Evolutionary conservation across 2,113 vertebrate genomes (phyloP), one percentile per base, ranked within the genome.

Genomic region (Pithys albifrons): DNA sequence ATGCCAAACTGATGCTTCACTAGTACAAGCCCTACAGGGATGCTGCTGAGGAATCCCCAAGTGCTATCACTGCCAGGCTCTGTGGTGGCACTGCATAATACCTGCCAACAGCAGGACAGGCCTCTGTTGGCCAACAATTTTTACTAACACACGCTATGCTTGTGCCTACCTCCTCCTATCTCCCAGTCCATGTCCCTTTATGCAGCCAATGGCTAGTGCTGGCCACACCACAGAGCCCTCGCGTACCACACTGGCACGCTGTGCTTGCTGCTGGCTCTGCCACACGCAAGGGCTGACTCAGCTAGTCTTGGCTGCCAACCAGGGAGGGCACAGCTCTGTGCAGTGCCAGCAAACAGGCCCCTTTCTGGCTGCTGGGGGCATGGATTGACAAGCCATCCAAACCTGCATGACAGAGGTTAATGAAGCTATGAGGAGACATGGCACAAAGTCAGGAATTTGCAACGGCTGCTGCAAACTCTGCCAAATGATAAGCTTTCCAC

Each of bases 401-500:
- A 71, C 41, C 51, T 66, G n/a, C 58, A 48, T 9, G 82, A 94
- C 72, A 96, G 94, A 96, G 80, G 90, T 91, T 94, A 94, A 95
- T 90, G 78, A 92, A 94, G 83, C 72, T 88, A 95, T 13, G 19
- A 37, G 93, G 72, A 88, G 43, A 85, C n/a, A 71, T 0, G 0
- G 81, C 80, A 85, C 84, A 93, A 92, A 64, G 54, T 84, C 65
- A 73, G 39, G 41, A 87, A 75, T 93, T 79, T 75, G 57, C 65
- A 89, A 58, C 8, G 57, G 35, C 55, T 75, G 74, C 48, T 91
- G 81, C 24, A 8, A 95, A 90, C 31, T 73, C 82, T 81, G 74
- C 65, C 91, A 92, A 95, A 74, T 29, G 15, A 73, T 35, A 81
- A 77, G 43, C 48, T 79, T 54, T 27, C 51, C 65, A 74, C 62